Percentiles rank a stretch among this genome's conserved stretches.
These are phyloP conservation scores for Lepus townsendii DNA, from an alignment of 2,797 vertebrate genomes.

Conservation along the genomic window DNA sequence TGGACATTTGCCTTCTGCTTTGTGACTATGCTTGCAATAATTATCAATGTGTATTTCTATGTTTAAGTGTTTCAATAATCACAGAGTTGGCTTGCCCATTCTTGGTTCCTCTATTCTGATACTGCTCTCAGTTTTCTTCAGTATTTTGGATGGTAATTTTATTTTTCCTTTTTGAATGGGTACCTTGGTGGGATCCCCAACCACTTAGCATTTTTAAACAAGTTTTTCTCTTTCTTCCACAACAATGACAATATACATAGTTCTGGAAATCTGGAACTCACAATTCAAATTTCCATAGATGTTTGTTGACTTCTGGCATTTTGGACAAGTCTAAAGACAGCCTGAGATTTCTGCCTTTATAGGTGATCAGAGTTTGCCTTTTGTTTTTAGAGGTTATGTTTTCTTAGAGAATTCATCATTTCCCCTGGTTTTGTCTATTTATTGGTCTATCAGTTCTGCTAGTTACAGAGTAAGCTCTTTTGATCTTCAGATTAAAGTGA, in stretches of 20 bases:
- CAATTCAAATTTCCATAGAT: not conserved
- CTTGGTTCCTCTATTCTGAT: not conserved
- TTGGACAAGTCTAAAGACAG: not conserved
- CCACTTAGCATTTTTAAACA: not conserved
- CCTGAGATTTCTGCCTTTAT: not conserved
- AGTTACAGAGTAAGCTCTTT: not conserved
- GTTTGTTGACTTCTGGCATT: not conserved
- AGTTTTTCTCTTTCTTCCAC: not conserved
- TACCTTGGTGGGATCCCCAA: not conserved
- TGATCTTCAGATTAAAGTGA: slow-evolving; percentile 2
- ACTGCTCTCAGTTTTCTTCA: not conserved
- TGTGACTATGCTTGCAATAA: not conserved
- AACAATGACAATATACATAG: not conserved
- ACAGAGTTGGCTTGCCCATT: not conserved
- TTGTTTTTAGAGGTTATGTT: not conserved
- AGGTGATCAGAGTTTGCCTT: not conserved
- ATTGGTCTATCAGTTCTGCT: not conserved
- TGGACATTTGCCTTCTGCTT: not conserved
- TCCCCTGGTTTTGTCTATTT: not conserved
- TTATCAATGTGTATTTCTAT: not conserved
- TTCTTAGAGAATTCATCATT: not conserved
- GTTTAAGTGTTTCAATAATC: not conserved
- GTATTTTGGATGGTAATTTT: not conserved
- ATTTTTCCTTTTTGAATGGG: not conserved
- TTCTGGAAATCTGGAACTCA: not conserved